These are phyloP conservation scores for human DNA, from an alignment of 2,113 vertebrate species.

Conservation along the genomic window GRCh38 chr18:7598501-7599000, in stretches of 20 bases:
- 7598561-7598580: background rate
- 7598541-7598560: conserved; percentile 1
- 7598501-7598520: background rate
- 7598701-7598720: conserved; percentile 44
- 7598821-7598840: background rate
- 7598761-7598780: conserved; percentile 29
- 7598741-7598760: conserved; percentile 1
- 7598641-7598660: conserved; percentile 59
- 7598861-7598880: conserved; percentile 14
- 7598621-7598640: conserved; percentile 20
- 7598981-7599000: conserved; percentile 24
- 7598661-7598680: conserved; percentile 66
- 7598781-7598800: conserved; percentile 35
- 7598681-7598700: conserved; percentile 44
- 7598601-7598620: background rate
- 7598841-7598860: conserved; percentile 7
- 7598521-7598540: conserved; percentile 36
- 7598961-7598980: conserved; percentile 33
- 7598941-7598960: background rate
- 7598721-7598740: conserved; percentile 49
- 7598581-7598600: background rate
- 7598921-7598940: background rate
- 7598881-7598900: conserved; percentile 14
- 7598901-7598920: background rate
- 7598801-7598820: conserved; percentile 17